Evolutionary conservation across 2,113 vertebrate species (phyloP).

Genomic region (Micromys minutus): DNA sequence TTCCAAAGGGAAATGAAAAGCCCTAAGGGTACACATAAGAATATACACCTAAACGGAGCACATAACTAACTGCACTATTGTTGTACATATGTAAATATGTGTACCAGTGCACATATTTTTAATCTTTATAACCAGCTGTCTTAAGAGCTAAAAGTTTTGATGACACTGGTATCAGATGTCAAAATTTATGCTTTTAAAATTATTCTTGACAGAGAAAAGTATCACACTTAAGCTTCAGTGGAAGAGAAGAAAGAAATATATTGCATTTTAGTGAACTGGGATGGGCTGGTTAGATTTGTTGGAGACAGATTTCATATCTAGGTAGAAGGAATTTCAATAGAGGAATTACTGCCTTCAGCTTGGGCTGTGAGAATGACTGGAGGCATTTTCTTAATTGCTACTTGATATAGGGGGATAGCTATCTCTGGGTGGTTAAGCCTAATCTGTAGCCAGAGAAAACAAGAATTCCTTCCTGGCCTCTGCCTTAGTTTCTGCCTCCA

Average conservation of each 20-base stretch:
- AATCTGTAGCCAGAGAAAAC: neutral
- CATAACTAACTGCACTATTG: neutral
- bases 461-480: neutral
- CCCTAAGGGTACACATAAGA: neutral
- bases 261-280: neutral
- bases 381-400: neutral
- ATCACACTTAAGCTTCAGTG: neutral
- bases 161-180: neutral
- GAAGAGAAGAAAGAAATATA: constrained; percentile 24
- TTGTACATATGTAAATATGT: no score
- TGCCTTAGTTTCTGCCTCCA: neutral
- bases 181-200: neutral
- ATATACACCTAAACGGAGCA: neutral
- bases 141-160: neutral
- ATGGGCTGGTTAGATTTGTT: neutral
- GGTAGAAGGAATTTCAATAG: neutral
- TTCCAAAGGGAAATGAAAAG: constrained; percentile 19
- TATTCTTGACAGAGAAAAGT: neutral
- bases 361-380: neutral
- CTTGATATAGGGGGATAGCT: neutral
- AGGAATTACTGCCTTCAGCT: neutral
- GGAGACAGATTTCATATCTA: neutral
- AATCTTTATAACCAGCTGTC: neutral
- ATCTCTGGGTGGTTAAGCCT: neutral
- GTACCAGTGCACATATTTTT: neutral